Evolutionary conservation across 2,888 invertebrate genomes (phyloP).

Genomic region (Hypomecis punctinalis): DNA sequence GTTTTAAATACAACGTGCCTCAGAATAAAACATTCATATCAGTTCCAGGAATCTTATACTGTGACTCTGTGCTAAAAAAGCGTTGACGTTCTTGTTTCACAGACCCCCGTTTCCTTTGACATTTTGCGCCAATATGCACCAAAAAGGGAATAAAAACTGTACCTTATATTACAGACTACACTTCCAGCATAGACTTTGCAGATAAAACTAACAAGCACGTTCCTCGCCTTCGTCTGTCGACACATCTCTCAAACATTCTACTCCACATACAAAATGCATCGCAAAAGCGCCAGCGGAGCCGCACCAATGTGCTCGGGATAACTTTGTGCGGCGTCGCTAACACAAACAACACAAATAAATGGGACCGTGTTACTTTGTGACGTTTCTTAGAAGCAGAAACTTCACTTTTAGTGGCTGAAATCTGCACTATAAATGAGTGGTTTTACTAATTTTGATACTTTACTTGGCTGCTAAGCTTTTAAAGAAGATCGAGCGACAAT

Average conservation of each 20-base stretch:
- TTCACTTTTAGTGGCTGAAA: too few species aligned
- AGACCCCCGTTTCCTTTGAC: too few species aligned
- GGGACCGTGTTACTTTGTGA: conserved; percentile 54
- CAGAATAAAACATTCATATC: too few species aligned
- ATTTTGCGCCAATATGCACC: too few species aligned
- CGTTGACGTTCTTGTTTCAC: too few species aligned
- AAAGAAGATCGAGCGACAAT: too few species aligned
- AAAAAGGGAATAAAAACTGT: not conserved
- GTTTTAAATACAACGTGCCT: too few species aligned
- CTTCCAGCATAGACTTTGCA: not conserved
- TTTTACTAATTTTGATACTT: too few species aligned
- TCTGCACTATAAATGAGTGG: too few species aligned
- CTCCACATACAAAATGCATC: conserved; percentile 50
- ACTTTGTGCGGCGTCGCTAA: conserved; percentile 59
- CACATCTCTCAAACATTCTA: conserved; percentile 46
- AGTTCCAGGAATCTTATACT: too few species aligned
- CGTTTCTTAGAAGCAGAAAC: conserved; percentile 20
- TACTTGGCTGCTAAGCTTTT: too few species aligned
- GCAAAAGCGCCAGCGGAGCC: conserved; percentile 47
- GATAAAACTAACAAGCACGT: conserved; percentile 25
- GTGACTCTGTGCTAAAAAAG: too few species aligned
- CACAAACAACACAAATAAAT: conserved; percentile 60
- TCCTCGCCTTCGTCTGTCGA: conserved; percentile 22
- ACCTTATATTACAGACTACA: not conserved
- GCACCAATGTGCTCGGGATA: conserved; percentile 58